Evolutionary conservation across 2,797 vertebrate species (phyloP), one percentile per base, ranked within the genome.

Genomic region (Sparidentex hasta): DNA sequence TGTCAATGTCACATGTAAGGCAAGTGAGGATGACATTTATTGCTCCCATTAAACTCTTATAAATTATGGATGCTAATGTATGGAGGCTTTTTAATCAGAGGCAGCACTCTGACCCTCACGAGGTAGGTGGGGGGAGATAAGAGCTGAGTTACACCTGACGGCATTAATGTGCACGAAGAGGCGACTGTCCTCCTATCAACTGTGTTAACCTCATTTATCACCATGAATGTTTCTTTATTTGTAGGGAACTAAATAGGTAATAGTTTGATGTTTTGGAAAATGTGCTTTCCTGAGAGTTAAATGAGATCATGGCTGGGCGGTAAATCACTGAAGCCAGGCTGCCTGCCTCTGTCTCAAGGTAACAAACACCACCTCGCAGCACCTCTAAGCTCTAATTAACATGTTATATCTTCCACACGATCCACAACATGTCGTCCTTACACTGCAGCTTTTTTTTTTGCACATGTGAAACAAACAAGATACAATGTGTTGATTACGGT

Each of bases 31-130:
- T 84, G 88, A 88, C 91, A 91, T 90, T 92, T 88, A 93, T 89
- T 83, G 88, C 78, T 76, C 74, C 85, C 82, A 88, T 92, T 93
- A 91, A 88, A 83, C 33, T 67, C 89, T 84, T 70, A 88, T 89
- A 87, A 93, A 94, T 94, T 84, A 93, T 92, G 88, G 81, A 93
- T 90, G 87, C 67, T 92, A 90, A 93, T 92, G 81, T 77, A 87
- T 74, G 82, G 79, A 73, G 57, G 78, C 52, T 81, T 85, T 92
- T 94, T 90, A 91, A 92, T 93, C 93, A 92, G 81, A 85, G 33
- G 69, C 38, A 62, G 75, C 61, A 54, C 62, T 79, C 65, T 90
- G 87, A 92, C 84, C 90, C 87, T 67, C 50, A n/a, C 0, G 12
- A 62, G 72, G 56, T 79, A 12, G 43, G 52, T 77, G 56, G 80